phyloP scores from a whole-genome alignment of 1,140 invertebrate species.

The Piezodorus guildinii region DNA sequence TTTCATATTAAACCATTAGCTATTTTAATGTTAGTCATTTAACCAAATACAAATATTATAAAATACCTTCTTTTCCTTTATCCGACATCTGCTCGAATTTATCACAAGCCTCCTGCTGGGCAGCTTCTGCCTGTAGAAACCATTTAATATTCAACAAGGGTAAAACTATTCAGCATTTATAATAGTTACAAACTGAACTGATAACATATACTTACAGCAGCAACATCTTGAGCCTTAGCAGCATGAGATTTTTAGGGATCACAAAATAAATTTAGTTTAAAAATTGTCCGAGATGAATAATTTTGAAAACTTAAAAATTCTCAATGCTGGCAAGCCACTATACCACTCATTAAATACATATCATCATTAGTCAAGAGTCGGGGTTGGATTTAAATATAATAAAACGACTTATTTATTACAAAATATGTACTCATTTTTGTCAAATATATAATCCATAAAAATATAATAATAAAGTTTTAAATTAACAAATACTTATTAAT shows the following conservation, averaged over 20 bases:
- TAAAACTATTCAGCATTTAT: constrained; percentile 24
- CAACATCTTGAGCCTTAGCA: constrained; percentile 34
- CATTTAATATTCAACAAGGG: constrained; percentile 21
- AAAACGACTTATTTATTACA: no score
- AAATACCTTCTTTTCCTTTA: constrained; percentile 76
- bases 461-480: no score
- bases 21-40: background rate
- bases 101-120: constrained; percentile 83
- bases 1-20: no score
- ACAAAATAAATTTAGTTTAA: background rate
- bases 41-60: background rate
- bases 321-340: constrained; percentile 4
- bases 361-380: no score
- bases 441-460: no score
- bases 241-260: constrained; percentile 10
- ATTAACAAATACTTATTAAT: no score
- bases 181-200: background rate
- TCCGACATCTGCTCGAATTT: constrained; percentile 94
- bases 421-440: no score
- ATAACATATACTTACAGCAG: constrained; percentile 34
- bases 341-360: no score
- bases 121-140: constrained; percentile 69
- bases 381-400: no score
- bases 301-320: background rate
- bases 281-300: background rate